phyloP scores from a whole-genome alignment of 30 jellyfish, hydroid and myxozoan genomes.

The Nemopilema nomurai region DNA sequence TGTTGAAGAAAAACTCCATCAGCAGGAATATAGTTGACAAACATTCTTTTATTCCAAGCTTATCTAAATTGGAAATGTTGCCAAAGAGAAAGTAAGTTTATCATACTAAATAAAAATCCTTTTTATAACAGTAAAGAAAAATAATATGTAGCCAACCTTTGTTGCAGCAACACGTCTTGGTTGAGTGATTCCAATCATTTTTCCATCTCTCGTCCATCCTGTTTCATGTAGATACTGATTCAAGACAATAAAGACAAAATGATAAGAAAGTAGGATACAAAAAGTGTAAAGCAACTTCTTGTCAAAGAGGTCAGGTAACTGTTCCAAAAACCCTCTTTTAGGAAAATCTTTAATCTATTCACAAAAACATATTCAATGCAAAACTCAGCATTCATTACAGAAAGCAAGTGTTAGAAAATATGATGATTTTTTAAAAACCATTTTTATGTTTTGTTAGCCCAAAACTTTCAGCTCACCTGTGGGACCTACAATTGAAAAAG shows the following conservation, averaged over 20 bases:
- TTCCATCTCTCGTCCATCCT: conserved; percentile 89
- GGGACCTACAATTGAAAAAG: conserved; percentile 31
- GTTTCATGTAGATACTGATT: conserved; percentile 86
- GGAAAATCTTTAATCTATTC: too few species aligned
- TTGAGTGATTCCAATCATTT: conserved; percentile 90
- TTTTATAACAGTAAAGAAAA: too few species aligned
- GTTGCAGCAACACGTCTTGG: conserved; percentile 99
- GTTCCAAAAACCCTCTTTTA: too few species aligned
- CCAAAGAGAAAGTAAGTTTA: too few species aligned
- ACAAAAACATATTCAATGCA: too few species aligned
- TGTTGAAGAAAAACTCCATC: not conserved
- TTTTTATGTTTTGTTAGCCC: not conserved
- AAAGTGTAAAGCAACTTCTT: too few species aligned
- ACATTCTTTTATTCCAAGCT: too few species aligned
- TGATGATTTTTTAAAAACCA: not conserved
- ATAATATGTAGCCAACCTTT: conserved; percentile 73
- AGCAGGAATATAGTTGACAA: not conserved
- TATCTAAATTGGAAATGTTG: too few species aligned
- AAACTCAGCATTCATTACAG: not conserved
- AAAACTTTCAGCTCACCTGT: conserved; percentile 27
- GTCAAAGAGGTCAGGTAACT: too few species aligned
- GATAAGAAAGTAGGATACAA: not conserved
- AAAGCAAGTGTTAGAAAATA: not conserved
- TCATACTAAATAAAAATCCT: too few species aligned
- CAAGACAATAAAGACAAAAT: not conserved